Base-by-base conservation (phyloP, 2,888 invertebrate species). In the Archaeoteleia sp. region DNA sequence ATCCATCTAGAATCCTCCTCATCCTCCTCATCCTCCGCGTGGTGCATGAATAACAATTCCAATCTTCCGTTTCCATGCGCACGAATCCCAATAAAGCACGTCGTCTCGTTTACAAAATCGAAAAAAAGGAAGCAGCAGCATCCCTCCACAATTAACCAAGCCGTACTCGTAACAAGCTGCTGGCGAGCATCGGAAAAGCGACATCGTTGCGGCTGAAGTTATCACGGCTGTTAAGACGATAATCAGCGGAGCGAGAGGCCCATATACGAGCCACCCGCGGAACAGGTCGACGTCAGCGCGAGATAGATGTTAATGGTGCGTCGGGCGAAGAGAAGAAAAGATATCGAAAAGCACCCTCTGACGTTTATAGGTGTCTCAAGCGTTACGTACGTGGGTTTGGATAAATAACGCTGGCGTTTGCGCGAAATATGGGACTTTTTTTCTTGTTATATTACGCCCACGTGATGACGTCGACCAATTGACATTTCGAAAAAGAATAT, bases 151-250 rank as follows among this genome's bases (percentile, higher is more conserved):
- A 66, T 58, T 66, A 66, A 66, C 42, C 60, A 35, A 15, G 39
- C 6, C 43, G 43, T 51, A 60, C 54, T 67, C 42, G 37, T 61
- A 67, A 67, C 58, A 60, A 54, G 66, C 60, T 54, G 51, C 65
- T 40, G 51, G 46, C 35, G 53, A 51, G 58, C 42, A 54, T 61
- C 40, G 65, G 61, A 67, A 60, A 57, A 68, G 61, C 60, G 68
- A 63, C 62, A 43, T 58, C 68, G 58, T 68, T 35, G 55, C 23
- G 37, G 51, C 20, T 57, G 34, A 63, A 72, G 70, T 70, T 72
- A 73, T 73, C 71, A 67, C 46, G 53, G 67, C 61, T 69, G 69
- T 73, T 73, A 71, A 70, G 69, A 70, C 65, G 71, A 73, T 71
- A 73, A 71, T 69, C 73, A 66, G 66, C 55, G 67, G 43, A 57